phyloP scores from a whole-genome alignment of 2,797 vertebrate species.

The Eulemur rubriventer region DNA sequence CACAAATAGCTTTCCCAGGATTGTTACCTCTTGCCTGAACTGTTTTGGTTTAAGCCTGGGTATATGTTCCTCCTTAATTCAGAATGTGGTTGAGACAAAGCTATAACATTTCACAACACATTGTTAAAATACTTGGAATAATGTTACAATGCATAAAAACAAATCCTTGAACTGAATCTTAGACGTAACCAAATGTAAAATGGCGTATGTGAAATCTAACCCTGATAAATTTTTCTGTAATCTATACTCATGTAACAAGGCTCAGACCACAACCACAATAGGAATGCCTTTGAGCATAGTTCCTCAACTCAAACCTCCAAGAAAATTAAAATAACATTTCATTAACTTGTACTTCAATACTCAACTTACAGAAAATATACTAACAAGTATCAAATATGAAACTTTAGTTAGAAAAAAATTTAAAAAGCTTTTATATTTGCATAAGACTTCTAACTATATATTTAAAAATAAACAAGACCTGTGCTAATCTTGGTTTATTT shows the following conservation, averaged over 20 bases:
- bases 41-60: not conserved
- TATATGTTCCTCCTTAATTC: not conserved
- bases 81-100: not conserved
- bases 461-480: not conserved
- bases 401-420: not conserved
- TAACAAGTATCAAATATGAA: not conserved
- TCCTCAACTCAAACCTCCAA: not conserved
- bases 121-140: not conserved
- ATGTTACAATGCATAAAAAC: not conserved
- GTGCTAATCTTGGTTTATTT: not conserved
- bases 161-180: not conserved
- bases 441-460: not conserved
- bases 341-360: not conserved
- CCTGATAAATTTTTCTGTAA: not conserved
- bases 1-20: not conserved
- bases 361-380: not conserved
- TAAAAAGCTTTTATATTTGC: not conserved
- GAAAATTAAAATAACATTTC: not conserved
- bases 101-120: not conserved
- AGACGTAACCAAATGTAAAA: not conserved
- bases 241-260: not conserved
- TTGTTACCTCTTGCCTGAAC: not conserved
- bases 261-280: not conserved
- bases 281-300: not conserved
- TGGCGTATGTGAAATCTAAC: not conserved